Conservation (phyloP, 1,140 invertebrate species). For the Delia radicum region DNA sequence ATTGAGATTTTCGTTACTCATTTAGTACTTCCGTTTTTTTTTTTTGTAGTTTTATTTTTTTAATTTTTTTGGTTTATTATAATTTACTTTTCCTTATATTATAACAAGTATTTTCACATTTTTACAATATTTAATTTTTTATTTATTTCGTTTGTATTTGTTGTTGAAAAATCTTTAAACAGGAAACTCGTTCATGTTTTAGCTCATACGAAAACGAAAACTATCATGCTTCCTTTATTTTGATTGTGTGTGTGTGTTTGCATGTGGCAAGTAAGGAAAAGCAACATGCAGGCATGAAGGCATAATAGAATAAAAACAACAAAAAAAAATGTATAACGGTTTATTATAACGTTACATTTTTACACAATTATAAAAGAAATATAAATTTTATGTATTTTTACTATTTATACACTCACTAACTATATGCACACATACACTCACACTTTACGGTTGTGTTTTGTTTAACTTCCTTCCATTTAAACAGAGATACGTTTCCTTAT, state of each 20-base stretch:
- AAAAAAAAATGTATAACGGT: background rate
- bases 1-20: background rate
- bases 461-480: background rate
- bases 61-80: constrained; percentile 1
- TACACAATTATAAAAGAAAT: background rate
- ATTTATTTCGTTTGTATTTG: background rate
- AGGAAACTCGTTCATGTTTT: constrained; percentile 12
- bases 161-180: background rate
- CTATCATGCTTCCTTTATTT: background rate
- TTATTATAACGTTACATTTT: background rate
- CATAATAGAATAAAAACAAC: background rate
- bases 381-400: background rate
- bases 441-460: background rate
- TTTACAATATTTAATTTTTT: background rate
- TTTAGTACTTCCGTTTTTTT: background rate
- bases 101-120: background rate
- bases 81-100: background rate
- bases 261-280: background rate
- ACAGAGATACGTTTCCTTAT: constrained; percentile 1
- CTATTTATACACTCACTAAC: too few species aligned
- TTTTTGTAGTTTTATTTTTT: constrained; percentile 21
- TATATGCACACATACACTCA: background rate
- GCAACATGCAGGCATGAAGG: background rate
- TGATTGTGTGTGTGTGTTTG: background rate
- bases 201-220: background rate